phyloP scores from a whole-genome alignment of 2,797 vertebrate genomes.

The Catostomus latipinnis region DNA sequence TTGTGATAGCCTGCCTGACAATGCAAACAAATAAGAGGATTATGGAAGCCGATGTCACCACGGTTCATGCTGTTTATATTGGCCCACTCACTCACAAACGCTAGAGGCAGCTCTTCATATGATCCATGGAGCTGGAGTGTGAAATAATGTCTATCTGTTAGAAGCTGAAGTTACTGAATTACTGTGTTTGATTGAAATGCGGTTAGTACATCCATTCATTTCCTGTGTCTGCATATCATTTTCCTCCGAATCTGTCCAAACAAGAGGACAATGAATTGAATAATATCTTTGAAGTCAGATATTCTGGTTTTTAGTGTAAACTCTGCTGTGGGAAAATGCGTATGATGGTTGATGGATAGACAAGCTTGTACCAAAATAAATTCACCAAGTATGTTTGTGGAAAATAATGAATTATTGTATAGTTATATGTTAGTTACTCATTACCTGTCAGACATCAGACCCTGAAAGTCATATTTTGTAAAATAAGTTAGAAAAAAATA shows the following conservation, averaged over 20 bases:
- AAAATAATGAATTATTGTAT: neutral
- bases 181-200: constrained; percentile 8
- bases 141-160: constrained; percentile 63
- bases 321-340: neutral
- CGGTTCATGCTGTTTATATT: constrained; percentile 67
- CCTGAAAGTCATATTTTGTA: constrained; percentile 13
- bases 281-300: constrained; percentile 33
- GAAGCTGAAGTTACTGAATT: constrained; percentile 28
- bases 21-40: constrained; percentile 56
- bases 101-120: constrained; percentile 58
- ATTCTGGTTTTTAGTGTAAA: constrained; percentile 23
- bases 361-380: constrained; percentile 5
- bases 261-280: neutral
- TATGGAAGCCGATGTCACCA: constrained; percentile 57
- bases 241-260: constrained; percentile 19
- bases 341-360: constrained; percentile 1
- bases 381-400: neutral
- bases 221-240: constrained; percentile 13
- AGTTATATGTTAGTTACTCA: constrained; percentile 5
- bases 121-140: constrained; percentile 62
- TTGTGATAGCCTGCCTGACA: constrained; percentile 55
- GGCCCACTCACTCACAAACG: constrained; percentile 62
- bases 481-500: constrained; percentile 26
- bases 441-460: constrained; percentile 8
- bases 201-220: constrained; percentile 32